These are phyloP conservation scores for Cheiracanthium punctorium DNA, from an alignment of 2,888 invertebrate genomes.

Conservation along the genomic window DNA sequence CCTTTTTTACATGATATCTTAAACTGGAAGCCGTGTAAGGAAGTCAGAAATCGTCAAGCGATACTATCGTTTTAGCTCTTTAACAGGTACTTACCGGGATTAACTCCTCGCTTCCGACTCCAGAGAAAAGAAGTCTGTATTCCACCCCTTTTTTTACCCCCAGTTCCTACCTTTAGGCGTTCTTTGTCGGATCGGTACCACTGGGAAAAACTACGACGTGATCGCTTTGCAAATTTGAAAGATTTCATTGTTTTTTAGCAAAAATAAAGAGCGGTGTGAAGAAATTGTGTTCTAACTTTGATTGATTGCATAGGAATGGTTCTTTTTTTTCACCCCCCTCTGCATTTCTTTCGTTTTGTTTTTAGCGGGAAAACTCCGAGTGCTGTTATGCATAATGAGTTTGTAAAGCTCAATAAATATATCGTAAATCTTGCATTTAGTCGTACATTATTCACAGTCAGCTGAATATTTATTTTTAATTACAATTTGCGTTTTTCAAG, in stretches of 20 bases:
- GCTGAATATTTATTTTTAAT: neutral
- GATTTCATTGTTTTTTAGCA: conserved; percentile 1
- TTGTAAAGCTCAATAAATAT: neutral
- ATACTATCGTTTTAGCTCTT: conserved; percentile 39
- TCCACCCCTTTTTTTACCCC: neutral
- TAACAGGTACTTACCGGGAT: conserved; percentile 54
- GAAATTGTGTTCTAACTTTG: conserved; percentile 24
- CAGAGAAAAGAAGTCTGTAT: neutral
- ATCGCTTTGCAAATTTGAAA: conserved; percentile 21
- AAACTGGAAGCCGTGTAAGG: neutral
- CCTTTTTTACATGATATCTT: neutral
- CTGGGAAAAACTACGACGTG: conserved; percentile 8
- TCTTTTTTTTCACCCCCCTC: neutral
- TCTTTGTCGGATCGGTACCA: neutral
- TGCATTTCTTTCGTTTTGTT: neutral
- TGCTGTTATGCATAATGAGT: neutral
- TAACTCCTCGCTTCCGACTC: conserved; percentile 18
- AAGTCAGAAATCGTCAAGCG: neutral
- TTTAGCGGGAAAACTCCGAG: neutral
- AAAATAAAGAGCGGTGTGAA: neutral
- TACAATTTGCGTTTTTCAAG: neutral
- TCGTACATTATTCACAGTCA: too few relatives aligned
- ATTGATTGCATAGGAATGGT: conserved; percentile 4
- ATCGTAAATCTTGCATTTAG: neutral
- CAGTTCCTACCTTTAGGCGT: neutral